Conservation (phyloP, 2,113 vertebrate genomes). For the Bubalus kerabau region DNA sequence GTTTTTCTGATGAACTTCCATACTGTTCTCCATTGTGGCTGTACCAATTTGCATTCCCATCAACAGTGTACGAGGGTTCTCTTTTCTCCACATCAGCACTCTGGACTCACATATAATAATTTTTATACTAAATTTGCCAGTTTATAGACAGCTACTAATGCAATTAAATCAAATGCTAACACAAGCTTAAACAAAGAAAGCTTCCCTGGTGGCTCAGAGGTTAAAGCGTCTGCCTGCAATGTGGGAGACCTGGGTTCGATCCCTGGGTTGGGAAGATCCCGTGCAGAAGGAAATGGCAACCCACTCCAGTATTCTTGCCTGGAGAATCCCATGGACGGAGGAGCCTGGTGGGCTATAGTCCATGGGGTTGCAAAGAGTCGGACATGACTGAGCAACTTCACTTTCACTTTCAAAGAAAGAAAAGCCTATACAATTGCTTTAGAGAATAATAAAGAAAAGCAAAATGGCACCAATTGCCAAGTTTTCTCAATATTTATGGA, state of each 20-base stretch:
- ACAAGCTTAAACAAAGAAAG: background rate
- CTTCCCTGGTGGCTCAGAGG: too few species aligned
- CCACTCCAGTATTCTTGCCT: too few species aligned
- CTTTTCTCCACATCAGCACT: background rate
- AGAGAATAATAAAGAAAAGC: background rate
- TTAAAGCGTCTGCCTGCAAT: too few species aligned
- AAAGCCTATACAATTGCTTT: background rate
- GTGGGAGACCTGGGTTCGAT: too few species aligned
- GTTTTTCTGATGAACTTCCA: background rate
- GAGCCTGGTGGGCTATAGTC: too few species aligned
- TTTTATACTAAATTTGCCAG: background rate
- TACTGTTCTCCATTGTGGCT: background rate
- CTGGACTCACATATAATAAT: background rate
- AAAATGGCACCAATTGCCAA: background rate
- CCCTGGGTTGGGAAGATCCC: too few species aligned
- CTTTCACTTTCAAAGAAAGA: background rate
- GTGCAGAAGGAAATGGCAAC: too few species aligned
- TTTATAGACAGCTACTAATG: background rate
- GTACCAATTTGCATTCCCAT: background rate
- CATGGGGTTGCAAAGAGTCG: too few species aligned
- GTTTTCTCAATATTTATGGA: background rate
- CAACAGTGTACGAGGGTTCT: background rate
- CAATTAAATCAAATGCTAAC: background rate
- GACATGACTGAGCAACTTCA: too few species aligned
- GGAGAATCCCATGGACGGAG: too few species aligned